Conservation (phyloP, 2,113 vertebrate species). For the Eudyptes chrysolophus region DNA sequence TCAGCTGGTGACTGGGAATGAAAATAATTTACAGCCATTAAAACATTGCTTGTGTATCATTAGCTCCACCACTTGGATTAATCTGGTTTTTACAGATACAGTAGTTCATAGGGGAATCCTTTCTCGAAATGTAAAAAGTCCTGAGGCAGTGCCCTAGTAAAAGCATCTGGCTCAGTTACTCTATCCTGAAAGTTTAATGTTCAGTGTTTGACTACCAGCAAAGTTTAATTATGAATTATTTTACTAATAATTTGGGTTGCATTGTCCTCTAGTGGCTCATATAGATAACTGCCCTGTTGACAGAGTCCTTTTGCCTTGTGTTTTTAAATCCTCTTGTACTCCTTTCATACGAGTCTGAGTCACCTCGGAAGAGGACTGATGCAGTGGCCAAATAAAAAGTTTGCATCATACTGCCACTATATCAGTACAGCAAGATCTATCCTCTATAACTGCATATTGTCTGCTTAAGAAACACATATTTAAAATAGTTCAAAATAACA, state of each 20-base stretch:
- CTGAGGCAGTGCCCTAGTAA: background rate
- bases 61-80: conserved; percentile 41
- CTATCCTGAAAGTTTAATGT: background rate
- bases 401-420: background rate
- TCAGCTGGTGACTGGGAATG: background rate
- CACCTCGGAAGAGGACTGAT: background rate
- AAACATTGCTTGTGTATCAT: background rate
- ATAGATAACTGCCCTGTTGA: background rate
- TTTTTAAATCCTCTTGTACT: background rate
- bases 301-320: background rate
- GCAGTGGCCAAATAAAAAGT: background rate
- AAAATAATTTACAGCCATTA: background rate
- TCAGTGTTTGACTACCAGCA: background rate
- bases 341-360: background rate
- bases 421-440: background rate
- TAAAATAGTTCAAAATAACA: background rate
- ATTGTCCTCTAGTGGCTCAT: conserved; percentile 32
- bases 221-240: background rate
- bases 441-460: background rate
- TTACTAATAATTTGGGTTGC: background rate
- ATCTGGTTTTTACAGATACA: background rate
- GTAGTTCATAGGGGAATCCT: background rate
- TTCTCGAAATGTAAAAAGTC: background rate
- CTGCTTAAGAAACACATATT: background rate
- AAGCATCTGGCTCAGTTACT: background rate